Percentiles rank a stretch among this genome's conserved stretches.
phyloP scores from a whole-genome alignment of 2,113 vertebrate genomes.

The Lontra canadensis region DNA sequence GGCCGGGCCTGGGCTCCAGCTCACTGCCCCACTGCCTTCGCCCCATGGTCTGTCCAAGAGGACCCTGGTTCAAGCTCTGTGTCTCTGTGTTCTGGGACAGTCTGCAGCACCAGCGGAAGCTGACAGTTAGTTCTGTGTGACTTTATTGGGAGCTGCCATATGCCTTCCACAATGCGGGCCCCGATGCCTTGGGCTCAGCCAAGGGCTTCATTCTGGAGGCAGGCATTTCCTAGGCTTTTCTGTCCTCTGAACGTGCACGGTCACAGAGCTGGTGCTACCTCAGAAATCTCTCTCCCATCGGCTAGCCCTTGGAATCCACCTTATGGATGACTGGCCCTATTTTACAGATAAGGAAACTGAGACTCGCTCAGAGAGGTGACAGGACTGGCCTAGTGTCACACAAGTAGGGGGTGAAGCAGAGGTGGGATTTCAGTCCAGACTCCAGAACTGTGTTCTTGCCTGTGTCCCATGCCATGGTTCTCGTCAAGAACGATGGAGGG shows the following conservation, averaged over 20 bases:
- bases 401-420: not conserved
- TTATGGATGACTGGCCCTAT: not conserved
- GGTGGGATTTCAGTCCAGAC: not conserved
- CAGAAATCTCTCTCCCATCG: not conserved
- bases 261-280: not conserved
- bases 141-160: not conserved
- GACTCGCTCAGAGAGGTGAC: not conserved
- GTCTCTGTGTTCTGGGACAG: not conserved
- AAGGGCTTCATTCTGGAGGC: not conserved
- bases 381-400: not conserved
- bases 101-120: not conserved
- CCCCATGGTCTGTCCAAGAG: not conserved
- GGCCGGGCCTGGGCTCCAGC: not conserved
- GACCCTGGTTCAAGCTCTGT: not conserved
- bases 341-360: not conserved
- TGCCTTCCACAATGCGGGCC: not conserved
- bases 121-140: not conserved
- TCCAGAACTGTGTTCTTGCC: not conserved
- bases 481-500: not conserved
- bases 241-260: not conserved
- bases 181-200: not conserved
- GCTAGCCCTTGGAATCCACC: not conserved
- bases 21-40: accelerated
- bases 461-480: not conserved
- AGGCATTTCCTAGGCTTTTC: not conserved